phyloP scores from a whole-genome alignment of 1,140 invertebrate genomes.

The Bombus polaris region DNA sequence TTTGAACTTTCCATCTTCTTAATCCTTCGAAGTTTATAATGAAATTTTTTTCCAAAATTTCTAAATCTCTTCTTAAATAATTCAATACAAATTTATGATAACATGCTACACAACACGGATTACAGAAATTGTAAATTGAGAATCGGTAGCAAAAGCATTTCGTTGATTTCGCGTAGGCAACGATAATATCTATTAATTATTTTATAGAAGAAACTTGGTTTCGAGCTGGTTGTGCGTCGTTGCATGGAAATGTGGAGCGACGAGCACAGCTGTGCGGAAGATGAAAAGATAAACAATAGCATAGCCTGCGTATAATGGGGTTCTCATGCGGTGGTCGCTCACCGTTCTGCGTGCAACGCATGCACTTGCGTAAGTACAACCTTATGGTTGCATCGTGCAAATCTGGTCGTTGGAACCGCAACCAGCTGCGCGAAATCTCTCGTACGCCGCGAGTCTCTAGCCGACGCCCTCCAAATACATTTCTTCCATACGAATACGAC shows the following conservation, averaged over 20 bases:
- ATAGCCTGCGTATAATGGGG: not conserved
- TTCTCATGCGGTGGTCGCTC: not conserved
- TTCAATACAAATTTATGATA: not conserved
- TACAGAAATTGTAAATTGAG: not conserved
- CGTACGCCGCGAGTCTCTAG: not conserved
- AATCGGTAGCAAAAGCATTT: too few relatives aligned
- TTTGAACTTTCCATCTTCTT: not conserved
- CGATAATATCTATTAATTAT: not conserved
- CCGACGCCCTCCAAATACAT: not conserved
- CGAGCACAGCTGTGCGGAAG: not conserved
- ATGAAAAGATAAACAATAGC: conserved; percentile 25
- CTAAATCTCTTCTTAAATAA: too few relatives aligned
- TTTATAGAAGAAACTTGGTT: not conserved
- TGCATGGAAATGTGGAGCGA: not conserved
- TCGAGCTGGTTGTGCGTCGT: not conserved
- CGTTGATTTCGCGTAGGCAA: not conserved
- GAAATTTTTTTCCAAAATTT: too few relatives aligned
- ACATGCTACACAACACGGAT: not conserved
- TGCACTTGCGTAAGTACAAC: too few relatives aligned
- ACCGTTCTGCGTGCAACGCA: not conserved
- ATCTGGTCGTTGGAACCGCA: not conserved
- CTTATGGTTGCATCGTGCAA: too few relatives aligned
- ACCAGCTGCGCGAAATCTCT: not conserved
- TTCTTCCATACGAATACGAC: not conserved
- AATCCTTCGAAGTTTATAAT: not conserved